Evolutionary conservation across 2,797 vertebrate genomes (phyloP).

Genomic region (Betta splendens): DNA sequence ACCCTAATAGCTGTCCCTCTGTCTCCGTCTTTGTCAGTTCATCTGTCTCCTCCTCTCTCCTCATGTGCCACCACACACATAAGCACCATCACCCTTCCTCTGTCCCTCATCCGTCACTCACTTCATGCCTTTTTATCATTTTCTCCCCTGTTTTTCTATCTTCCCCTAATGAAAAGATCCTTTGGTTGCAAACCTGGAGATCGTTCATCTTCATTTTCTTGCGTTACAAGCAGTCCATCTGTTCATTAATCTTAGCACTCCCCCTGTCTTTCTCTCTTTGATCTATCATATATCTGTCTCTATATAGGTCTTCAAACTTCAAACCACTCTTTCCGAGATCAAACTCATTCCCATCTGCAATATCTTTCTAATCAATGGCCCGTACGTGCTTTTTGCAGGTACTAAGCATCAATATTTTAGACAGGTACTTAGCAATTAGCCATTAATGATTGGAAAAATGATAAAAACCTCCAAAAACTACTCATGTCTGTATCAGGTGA

Average conservation of each 20-base stretch:
- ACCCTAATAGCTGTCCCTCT: constrained; percentile 69
- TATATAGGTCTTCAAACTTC: constrained; percentile 35
- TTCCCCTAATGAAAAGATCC: constrained; percentile 67
- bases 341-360: constrained; percentile 35
- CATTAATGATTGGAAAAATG: constrained; percentile 23
- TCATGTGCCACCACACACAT: constrained; percentile 14
- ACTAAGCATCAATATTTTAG: constrained; percentile 2
- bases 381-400: constrained; percentile 35
- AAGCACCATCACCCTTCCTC: constrained; percentile 26
- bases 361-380: constrained; percentile 35
- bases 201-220: constrained; percentile 69
- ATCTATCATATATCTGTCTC: constrained; percentile 67
- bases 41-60: constrained; percentile 57
- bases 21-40: constrained; percentile 53
- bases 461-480: constrained; percentile 21
- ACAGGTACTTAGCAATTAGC: constrained; percentile 14
- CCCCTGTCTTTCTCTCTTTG: constrained; percentile 46
- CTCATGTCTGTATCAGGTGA: constrained; percentile 20
- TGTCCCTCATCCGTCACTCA: constrained; percentile 44
- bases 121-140: constrained; percentile 31
- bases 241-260: constrained; percentile 70
- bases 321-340: constrained; percentile 40
- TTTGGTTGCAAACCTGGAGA: constrained; percentile 42
- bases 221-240: constrained; percentile 47
- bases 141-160: constrained; percentile 53